Base-by-base conservation (phyloP, 2,113 vertebrate species). In the Pardalotus punctatus region DNA sequence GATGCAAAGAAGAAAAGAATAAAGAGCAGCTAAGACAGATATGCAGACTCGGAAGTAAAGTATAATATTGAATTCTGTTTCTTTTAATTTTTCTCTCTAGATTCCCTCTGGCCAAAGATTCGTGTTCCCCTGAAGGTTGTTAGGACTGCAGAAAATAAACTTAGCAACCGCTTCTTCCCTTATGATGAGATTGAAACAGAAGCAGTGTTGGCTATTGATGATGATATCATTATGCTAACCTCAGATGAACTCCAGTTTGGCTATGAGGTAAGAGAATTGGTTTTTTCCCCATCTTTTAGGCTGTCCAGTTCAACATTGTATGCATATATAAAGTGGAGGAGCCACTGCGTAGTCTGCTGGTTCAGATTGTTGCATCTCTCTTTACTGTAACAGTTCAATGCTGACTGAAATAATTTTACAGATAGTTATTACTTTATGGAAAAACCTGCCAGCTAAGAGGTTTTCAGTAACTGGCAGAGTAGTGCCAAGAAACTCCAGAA, bases 191-290 rank as follows among this genome's bases (percentile, higher is more conserved):
- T 99, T 11, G 99, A 99, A 97, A 99, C 99, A 0, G 99, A 99
- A 94, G 99, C 99, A 1, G 99, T 99, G 48, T 96, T 99, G 66
- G 99, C 99, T 15, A 99, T 99, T 12, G 99, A 99, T 60, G 99
- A 99, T 79, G 99, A 99, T 90, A 99, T 99, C 98, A 99, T 99
- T 74, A 99, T 99, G 99, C 97, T 99, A 88, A 99, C 99, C 18
- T 99, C 99, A 4, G 99, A 99, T 62, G 99, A 99, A 94, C 98
- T 99, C 87, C 99, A 99, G 97, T 99, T 99, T 97, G 99, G 99
- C 62, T 99, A 99, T 12, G 99, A 99, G 99, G 99, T 99, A 94
- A 95, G 97, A 87, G 23, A 35, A 10, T 7, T 53, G 19, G 0
- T 0, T 23, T 38, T 84, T 38, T 69, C 40, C n/a, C 23, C 11